Percentiles rank a stretch among this genome's conserved stretches.
phyloP scores from a whole-genome alignment of 2,113 vertebrate genomes.

The Leuciscus idus region DNA sequence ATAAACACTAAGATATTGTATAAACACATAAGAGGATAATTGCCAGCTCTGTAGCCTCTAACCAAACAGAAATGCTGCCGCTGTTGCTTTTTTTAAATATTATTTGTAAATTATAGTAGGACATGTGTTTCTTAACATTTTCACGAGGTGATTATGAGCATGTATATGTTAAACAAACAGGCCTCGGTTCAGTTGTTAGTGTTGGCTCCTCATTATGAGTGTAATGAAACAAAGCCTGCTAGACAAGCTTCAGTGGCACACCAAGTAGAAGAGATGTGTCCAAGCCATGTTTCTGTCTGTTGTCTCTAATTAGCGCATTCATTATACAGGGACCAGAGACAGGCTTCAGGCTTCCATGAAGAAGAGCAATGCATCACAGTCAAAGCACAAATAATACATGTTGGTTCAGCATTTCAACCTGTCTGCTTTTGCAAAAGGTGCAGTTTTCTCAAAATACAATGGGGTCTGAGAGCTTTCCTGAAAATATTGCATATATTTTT shows the following conservation, averaged over 20 bases:
- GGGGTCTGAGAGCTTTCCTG: not conserved
- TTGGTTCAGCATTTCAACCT: not conserved
- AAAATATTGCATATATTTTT: not conserved
- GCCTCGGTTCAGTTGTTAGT: constrained; percentile 21
- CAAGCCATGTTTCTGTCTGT: constrained; percentile 58
- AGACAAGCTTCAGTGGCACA: constrained; percentile 47
- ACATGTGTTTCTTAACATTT: constrained; percentile 13
- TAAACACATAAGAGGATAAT: not conserved
- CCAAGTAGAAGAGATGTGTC: constrained; percentile 49
- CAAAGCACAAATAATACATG: constrained; percentile 17
- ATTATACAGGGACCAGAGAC: constrained; percentile 48
- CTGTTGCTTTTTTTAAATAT: not conserved
- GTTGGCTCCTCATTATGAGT: constrained; percentile 54
- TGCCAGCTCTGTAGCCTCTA: not conserved
- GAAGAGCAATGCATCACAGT: constrained; percentile 40
- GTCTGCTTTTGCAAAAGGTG: not conserved
- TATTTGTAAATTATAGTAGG: not conserved
- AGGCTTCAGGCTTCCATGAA: constrained; percentile 34
- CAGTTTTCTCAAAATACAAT: not conserved
- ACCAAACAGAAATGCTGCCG: not conserved
- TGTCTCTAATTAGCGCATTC: constrained; percentile 54
- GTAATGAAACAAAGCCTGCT: constrained; percentile 57
- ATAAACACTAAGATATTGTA: not conserved
- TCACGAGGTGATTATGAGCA: constrained; percentile 43
- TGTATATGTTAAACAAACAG: constrained; percentile 44